Evolutionary conservation across 2,113 vertebrate species (phyloP).

Genomic region (Eidolon helvum): DNA sequence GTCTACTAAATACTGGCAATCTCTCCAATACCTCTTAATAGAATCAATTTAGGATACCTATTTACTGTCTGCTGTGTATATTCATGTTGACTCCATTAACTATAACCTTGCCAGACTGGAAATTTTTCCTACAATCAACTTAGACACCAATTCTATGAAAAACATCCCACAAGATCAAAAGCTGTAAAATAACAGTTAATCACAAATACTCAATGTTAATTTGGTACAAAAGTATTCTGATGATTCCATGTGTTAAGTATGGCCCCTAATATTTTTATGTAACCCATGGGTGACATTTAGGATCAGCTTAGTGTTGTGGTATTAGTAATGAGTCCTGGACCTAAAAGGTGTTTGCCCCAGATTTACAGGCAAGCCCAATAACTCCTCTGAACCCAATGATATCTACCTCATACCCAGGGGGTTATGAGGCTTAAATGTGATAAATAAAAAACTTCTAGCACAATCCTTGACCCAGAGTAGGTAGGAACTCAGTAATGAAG

Average conservation of each 20-base stretch:
- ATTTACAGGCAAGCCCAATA: background rate
- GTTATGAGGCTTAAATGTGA: background rate
- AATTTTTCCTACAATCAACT: background rate
- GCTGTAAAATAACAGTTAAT: background rate
- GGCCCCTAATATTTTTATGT: background rate
- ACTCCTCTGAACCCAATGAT: background rate
- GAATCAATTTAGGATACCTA: background rate
- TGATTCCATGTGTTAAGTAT: background rate
- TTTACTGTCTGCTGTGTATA: background rate
- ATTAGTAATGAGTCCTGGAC: background rate
- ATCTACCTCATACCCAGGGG: background rate
- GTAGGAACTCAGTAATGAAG: background rate
- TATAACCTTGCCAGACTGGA: background rate
- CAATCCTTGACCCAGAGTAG: background rate
- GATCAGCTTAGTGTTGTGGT: background rate
- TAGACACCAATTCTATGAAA: background rate
- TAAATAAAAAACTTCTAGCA: background rate
- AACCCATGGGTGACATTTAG: background rate
- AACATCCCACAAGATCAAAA: background rate
- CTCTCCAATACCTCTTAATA: conserved; percentile 1
- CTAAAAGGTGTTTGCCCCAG: background rate
- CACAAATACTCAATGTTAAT: background rate
- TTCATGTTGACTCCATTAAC: background rate
- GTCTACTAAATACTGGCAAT: background rate
- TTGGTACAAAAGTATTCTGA: background rate